Evolutionary conservation across 2,797 vertebrate genomes (phyloP), one percentile per base, ranked within the genome.

Genomic region (Hybognathus amarus): DNA sequence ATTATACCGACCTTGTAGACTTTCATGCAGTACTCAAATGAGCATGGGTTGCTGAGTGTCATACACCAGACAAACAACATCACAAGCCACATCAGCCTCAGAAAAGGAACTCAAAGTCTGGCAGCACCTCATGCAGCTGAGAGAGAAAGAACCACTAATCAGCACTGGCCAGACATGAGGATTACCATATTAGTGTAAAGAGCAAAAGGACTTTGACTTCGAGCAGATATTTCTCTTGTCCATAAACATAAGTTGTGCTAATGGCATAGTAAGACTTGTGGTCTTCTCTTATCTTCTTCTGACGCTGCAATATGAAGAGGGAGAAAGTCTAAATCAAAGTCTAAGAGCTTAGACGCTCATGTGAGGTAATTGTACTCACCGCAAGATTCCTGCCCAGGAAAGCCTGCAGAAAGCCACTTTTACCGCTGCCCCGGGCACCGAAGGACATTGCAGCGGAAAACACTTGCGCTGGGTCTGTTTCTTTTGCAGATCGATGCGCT

Each of bases 401-500:
- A 59, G 96, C 95, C 86, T 98, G 97, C 68, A 99, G 96, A 92
- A 99, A 96, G 89, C 96, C 96, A 50, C 94, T 97, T 92, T 99
- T 99, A 67, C 98, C 98, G 68, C 96, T 96, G 87, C 92, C 95
- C 59, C 92, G 94, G 63, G 95, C 94, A 9, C 98, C 98, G 86
- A 99, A n/a, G 90, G 27, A 99, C 94, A 38, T 98, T 99, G 90
- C 98, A 99, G 87, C 95, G 94, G 91, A 99, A 99, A 54, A 99
- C 98, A 40, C 96, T n/a, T 98, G 82, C 98, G 96, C 91, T 99
- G 98, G 27, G 98, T 99, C 87, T 99, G 98, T 77, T 97, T 98
- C 94, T 99, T 99, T 93, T 99, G 98, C 67, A 99, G 95, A 87
- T 99, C 98, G 81, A 99, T 98, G 88, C 97, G 96, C 90, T 99